phyloP scores from a whole-genome alignment of 2,113 vertebrate genomes.

The Columbina picui region DNA sequence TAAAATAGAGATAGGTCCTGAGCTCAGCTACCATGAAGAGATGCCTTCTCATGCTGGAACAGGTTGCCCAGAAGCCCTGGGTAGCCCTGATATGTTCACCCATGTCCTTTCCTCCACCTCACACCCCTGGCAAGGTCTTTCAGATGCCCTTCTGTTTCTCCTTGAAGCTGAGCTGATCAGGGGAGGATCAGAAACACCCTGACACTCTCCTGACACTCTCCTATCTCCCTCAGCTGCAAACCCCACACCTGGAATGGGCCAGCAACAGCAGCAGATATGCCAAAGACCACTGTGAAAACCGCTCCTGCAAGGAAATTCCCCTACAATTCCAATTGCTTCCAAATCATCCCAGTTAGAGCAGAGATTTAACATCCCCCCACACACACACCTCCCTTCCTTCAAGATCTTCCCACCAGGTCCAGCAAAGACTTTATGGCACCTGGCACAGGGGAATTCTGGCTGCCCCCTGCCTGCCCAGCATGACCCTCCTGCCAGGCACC shows the following conservation, averaged over 20 bases:
- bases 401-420: background rate
- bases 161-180: background rate
- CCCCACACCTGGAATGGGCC: background rate
- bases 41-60: background rate
- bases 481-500: background rate
- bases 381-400: background rate
- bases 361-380: background rate
- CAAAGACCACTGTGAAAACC: background rate
- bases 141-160: background rate
- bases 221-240: background rate
- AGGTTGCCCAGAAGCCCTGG: background rate
- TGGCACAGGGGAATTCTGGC: background rate
- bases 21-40: background rate
- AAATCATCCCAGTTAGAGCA: background rate
- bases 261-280: background rate
- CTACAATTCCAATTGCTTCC: background rate
- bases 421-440: background rate
- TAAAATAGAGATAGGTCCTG: background rate
- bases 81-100: background rate
- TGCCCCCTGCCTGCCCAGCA: background rate
- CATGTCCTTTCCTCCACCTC: background rate
- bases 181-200: background rate
- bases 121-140: background rate
- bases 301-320: background rate
- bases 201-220: rapidly evolving